These are phyloP conservation scores for Pomacea canaliculata DNA, from an alignment of 2,888 invertebrate species.

Conservation along the genomic window DNA sequence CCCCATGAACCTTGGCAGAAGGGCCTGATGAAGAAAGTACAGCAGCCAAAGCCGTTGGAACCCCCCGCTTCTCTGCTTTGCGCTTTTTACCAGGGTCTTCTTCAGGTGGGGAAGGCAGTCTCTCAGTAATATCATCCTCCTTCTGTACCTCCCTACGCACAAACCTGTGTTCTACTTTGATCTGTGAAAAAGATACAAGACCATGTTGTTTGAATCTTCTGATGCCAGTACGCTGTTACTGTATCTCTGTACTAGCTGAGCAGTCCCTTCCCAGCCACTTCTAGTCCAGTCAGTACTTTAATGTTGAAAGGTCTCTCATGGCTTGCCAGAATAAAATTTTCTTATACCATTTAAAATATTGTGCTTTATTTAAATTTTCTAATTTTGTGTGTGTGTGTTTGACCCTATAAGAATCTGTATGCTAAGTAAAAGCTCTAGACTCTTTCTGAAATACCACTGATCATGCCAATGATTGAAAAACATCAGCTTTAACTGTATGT, in stretches of 20 bases:
- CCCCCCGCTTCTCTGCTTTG: conserved; percentile 19
- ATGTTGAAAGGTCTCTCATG: too few species aligned
- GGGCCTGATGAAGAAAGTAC: conserved; percentile 6
- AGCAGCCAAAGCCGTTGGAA: conserved; percentile 29
- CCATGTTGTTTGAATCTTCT: conserved; percentile 5
- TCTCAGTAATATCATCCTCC: conserved; percentile 17
- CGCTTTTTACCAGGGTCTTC: conserved; percentile 20
- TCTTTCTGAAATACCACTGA: too few species aligned
- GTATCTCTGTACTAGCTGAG: neutral
- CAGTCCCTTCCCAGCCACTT: too few species aligned
- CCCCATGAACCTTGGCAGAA: neutral
- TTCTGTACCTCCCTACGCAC: conserved; percentile 11
- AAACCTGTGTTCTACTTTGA: conserved; percentile 18
- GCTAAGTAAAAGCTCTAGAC: too few species aligned
- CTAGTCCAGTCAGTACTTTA: too few species aligned
- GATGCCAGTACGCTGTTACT: neutral
- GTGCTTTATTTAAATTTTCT: too few species aligned
- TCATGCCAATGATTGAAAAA: too few species aligned
- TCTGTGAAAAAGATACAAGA: conserved; percentile 1
- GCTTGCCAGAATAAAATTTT: too few species aligned
- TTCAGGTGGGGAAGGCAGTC: conserved; percentile 19
- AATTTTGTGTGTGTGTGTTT: too few species aligned
- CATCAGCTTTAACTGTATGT: too few species aligned
- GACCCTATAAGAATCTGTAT: too few species aligned
- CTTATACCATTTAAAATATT: too few species aligned